phyloP scores from a whole-genome alignment of 2,888 invertebrate genomes.

The Lithophane semibrunnea region DNA sequence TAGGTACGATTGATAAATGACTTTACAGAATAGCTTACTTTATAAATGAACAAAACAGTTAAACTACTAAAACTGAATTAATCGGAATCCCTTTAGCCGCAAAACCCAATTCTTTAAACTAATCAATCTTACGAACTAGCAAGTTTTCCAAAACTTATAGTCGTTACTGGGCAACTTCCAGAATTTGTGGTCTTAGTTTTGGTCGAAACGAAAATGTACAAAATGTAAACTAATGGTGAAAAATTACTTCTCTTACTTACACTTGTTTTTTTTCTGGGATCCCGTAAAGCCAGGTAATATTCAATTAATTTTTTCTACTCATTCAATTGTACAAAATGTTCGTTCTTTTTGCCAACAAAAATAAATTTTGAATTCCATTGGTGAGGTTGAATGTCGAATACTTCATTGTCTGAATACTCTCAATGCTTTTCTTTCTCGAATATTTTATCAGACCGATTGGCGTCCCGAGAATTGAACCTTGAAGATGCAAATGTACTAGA shows the following conservation, averaged over 20 bases:
- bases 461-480: neutral
- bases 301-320: conserved; percentile 15
- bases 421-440: conserved; percentile 21
- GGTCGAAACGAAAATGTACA: conserved; percentile 44
- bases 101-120: conserved; percentile 52
- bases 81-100: conserved; percentile 33
- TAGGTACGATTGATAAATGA: no score
- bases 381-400: conserved; percentile 15
- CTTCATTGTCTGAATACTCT: conserved; percentile 12
- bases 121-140: conserved; percentile 62
- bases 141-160: conserved; percentile 52
- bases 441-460: conserved; percentile 13
- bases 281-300: neutral
- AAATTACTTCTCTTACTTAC: conserved; percentile 36
- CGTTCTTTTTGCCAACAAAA: neutral
- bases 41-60: conserved; percentile 19
- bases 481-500: neutral
- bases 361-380: neutral
- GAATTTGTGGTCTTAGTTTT: conserved; percentile 58
- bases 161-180: conserved; percentile 57
- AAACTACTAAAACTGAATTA: conserved; percentile 27
- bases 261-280: conserved; percentile 16
- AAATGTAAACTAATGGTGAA: conserved; percentile 48
- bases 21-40: neutral
- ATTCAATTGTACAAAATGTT: neutral